phyloP scores from a whole-genome alignment of 2,797 vertebrate species.

The Poecilia picta region DNA sequence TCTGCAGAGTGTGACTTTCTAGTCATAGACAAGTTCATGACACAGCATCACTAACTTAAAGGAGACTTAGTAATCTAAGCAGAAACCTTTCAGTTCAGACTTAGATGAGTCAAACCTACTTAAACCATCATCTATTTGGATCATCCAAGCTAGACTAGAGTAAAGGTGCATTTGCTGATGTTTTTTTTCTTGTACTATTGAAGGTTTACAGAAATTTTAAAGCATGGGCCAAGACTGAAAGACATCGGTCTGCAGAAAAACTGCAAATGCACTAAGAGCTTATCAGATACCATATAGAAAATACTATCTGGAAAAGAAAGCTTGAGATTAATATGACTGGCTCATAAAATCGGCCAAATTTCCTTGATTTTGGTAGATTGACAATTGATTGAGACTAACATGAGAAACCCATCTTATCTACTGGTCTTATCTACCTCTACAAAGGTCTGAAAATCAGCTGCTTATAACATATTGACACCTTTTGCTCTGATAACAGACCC shows the following conservation, averaged over 20 bases:
- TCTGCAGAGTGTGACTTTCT: neutral
- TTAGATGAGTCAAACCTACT: neutral
- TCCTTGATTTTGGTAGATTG: too few relatives aligned
- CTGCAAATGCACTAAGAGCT: neutral
- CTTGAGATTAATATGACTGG: too few relatives aligned
- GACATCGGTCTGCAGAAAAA: neutral
- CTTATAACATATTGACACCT: too few relatives aligned
- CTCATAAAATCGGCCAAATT: too few relatives aligned
- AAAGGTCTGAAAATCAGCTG: too few relatives aligned
- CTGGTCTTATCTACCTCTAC: too few relatives aligned
- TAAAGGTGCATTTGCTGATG: neutral
- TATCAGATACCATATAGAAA: neutral
- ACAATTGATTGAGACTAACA: too few relatives aligned
- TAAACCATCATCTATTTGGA: neutral
- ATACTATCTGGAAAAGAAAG: neutral
- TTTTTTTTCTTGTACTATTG: neutral
- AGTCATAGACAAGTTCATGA: neutral
- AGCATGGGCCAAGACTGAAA: neutral
- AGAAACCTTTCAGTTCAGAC: neutral
- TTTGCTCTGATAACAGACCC: too few relatives aligned
- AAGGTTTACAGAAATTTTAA: neutral
- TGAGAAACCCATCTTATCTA: too few relatives aligned
- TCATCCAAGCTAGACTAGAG: neutral
- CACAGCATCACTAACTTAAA: neutral
- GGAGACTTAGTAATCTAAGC: neutral